Conservation (phyloP, 2,113 vertebrate genomes). For the Galeopterus variegatus region DNA sequence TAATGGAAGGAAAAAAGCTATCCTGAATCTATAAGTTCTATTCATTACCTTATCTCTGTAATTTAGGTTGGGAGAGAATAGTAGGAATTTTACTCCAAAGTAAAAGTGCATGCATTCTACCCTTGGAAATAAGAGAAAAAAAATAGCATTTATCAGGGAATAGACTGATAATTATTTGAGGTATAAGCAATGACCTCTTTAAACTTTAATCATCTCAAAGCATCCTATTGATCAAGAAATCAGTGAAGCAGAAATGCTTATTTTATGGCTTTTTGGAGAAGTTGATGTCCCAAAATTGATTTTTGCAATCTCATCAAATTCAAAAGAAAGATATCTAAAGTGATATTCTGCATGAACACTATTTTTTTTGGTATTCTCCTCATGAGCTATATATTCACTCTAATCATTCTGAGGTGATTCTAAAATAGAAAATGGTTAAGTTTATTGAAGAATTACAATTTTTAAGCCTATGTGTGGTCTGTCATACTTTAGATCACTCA, state of each 20-base stretch:
- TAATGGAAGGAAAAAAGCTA: not conserved
- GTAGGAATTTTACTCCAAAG: not conserved
- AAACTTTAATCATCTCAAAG: slow-evolving; percentile 64
- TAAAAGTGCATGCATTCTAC: not conserved
- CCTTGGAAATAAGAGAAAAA: slow-evolving; percentile 30
- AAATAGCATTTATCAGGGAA: slow-evolving; percentile 38
- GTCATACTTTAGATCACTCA: slow-evolving; percentile 33
- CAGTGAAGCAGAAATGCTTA: slow-evolving; percentile 68
- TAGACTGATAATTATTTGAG: slow-evolving; percentile 60
- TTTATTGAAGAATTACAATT: slow-evolving; percentile 38
- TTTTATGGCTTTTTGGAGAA: slow-evolving; percentile 78
- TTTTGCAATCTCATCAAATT: slow-evolving; percentile 70
- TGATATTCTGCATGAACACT: slow-evolving; percentile 49
- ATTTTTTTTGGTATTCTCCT: not conserved
- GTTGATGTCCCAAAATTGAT: slow-evolving; percentile 74
- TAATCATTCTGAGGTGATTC: slow-evolving; percentile 59
- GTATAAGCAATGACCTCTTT: slow-evolving; percentile 64
- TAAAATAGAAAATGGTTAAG: slow-evolving; percentile 25
- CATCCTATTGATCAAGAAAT: slow-evolving; percentile 68
- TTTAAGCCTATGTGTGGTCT: not conserved
- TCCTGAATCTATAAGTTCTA: not conserved
- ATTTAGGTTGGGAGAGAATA: not conserved
- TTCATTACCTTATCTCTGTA: not conserved
- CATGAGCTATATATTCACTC: not conserved
- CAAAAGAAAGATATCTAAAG: slow-evolving; percentile 60